Base-by-base conservation (phyloP, 2,113 vertebrate species). In the Seriola aureovittata region DNA sequence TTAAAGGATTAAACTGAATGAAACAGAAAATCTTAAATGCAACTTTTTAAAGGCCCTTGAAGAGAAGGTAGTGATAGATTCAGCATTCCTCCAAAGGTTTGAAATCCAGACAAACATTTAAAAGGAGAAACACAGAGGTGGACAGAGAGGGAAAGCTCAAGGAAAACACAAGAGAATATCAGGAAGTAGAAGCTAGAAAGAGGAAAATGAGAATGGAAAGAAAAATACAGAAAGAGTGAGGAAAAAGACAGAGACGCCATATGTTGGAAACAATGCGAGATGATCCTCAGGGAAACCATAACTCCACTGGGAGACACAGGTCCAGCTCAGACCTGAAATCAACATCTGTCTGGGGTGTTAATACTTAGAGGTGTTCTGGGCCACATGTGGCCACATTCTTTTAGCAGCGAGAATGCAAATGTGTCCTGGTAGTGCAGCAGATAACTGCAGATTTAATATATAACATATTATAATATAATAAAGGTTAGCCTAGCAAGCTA, bases 251-350 rank as follows among this genome's bases (percentile, higher is more conserved):
- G 16, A 44, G 14, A 34, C 4, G 23, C 21, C 36, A 75, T 40
- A 65, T 79, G 78, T 17, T 40, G 17, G n/a, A 63, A 60, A 42
- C 10, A 21, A 36, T 5, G n/a, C 1, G 16, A 78, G 17, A 10
- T 6, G 25, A 71, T 84, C 82, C 62, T 67, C n/a, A 13, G 85
- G 84, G 81, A 73, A 82, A 78, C 57, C 32, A 69, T 1, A 3
- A 60, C 32, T 44, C 71, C 32, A 36, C 57, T 13, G n/a, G 55
- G 66, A 71, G 13, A 44, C 46, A 44, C 64, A 36, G 34, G 34
- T 6, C 34, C 34, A 36, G 34, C 6, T 36, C 34, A 36, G 34
- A 36, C 34, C 34, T 36, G 34, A 4, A 4, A 36, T 36, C 5
- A 36, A 36, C 34, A 36, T 36, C 34, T 6, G 6, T 36, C 34